Evolutionary conservation across 2,797 vertebrate genomes (phyloP), one percentile per base, ranked within the genome.

Genomic region (Fistularia commersonii): DNA sequence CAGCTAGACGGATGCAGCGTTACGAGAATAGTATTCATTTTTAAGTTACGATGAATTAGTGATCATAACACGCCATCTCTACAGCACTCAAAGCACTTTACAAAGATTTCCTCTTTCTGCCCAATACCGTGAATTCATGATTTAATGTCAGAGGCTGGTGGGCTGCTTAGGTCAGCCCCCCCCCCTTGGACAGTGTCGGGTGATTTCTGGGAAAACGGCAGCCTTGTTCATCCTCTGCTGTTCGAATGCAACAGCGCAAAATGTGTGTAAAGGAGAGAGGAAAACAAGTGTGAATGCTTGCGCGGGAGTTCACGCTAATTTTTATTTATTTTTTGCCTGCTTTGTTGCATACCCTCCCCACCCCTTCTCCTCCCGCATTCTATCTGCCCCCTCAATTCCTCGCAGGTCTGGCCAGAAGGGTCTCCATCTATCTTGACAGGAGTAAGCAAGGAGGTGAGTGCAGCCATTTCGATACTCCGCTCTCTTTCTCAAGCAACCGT

Each of bases 361-460:
- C 41, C 53, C 58, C 47, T 23, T 23, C 23, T 23, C 23, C 23
- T 23, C 40, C 38, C 38, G 48, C 41, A n/a, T 54, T 31, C 39
- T 47, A 46, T 51, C 51, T 56, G 39, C 31, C 14, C 42, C 48
- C 40, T 40, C 55, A 48, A 54, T 64, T 41, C 80, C 89, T 85
- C 76, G 38, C 91, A 94, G 94, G 94, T 93, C 90, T 95, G 84
- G 90, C 94, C 84, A 88, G 93, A 85, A 93, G 92, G 85, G 92
- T 94, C 83, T 96, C 94, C 80, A 94, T 96, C 91, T 93, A 92
- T 86, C 93, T 95, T 87, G 94, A 96, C 91, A 90, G 92, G 78
- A 94, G 92, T 92, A 95, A 96, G 67, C 94, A 94, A 90, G 94
- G 94, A 91, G 93, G 93, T 95, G 90, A 94, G 93, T 93, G 85